phyloP scores from a whole-genome alignment of 1,140 invertebrate species.

The Scaptomyza hsui region DNA sequence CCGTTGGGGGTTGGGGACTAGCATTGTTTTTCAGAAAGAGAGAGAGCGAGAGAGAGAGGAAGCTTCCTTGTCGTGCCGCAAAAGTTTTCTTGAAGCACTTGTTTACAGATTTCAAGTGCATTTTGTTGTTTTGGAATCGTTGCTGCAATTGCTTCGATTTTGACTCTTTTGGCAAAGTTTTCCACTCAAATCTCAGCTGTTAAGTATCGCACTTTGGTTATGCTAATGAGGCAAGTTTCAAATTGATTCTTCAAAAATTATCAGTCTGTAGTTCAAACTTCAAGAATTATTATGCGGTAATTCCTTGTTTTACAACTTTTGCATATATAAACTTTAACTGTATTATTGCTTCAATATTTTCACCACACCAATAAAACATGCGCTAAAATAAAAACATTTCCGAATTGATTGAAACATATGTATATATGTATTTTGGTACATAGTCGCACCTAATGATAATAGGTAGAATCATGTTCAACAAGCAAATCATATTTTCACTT shows the following conservation, averaged over 20 bases:
- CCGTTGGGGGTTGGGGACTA: not conserved
- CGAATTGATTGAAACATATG: slow-evolving; percentile 4
- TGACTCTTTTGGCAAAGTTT: slow-evolving; percentile 52
- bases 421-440: slow-evolving; percentile 10
- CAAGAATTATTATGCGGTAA: not conserved
- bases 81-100: slow-evolving; percentile 74
- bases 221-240: slow-evolving; percentile 74
- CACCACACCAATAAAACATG: not conserved
- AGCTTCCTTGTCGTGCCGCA: slow-evolving; percentile 46
- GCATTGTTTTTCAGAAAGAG: slow-evolving; percentile 53
- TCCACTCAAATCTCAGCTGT: slow-evolving; percentile 76
- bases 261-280: slow-evolving; percentile 17
- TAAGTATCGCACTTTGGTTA: slow-evolving; percentile 55
- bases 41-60: not conserved
- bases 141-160: slow-evolving; percentile 48
- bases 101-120: slow-evolving; percentile 77
- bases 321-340: too few species aligned
- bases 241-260: slow-evolving; percentile 38
- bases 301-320: not conserved
- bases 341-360: too few species aligned
- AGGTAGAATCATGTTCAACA: slow-evolving; percentile 49
- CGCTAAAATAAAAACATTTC: slow-evolving; percentile 3
- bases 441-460: slow-evolving; percentile 46
- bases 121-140: slow-evolving; percentile 54
- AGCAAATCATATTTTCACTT: slow-evolving; percentile 54